Evolutionary conservation across 2,797 vertebrate genomes (phyloP).

Genomic region (Poeciliopsis infans): DNA sequence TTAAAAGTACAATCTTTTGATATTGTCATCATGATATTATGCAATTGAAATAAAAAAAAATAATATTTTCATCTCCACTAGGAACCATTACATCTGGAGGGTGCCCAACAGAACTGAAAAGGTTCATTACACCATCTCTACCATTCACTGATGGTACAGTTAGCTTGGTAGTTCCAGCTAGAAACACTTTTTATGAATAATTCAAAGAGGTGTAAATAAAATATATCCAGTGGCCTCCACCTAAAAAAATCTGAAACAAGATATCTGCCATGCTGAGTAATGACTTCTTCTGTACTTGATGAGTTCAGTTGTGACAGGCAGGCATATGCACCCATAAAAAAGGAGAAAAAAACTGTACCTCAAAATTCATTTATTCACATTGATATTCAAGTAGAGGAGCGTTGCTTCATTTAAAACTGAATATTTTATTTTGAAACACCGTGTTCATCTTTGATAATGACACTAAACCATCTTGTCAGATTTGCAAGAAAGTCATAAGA

Average conservation of each 20-base stretch:
- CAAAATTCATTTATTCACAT: conserved; percentile 55
- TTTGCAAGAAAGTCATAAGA: conserved; percentile 10
- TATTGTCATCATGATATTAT: neutral
- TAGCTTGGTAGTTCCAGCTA: conserved; percentile 64
- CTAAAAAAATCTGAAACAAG: conserved; percentile 56
- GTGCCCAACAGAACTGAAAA: conserved; percentile 6
- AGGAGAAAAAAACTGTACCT: conserved; percentile 28
- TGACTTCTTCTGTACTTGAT: conserved; percentile 53
- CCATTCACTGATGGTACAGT: conserved; percentile 46
- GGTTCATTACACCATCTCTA: conserved; percentile 65
- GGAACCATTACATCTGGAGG: neutral
- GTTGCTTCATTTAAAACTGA: conserved; percentile 51
- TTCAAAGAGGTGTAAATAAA: conserved; percentile 81
- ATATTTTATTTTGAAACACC: conserved; percentile 51
- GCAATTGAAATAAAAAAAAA: neutral
- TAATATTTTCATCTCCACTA: neutral
- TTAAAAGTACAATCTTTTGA: neutral
- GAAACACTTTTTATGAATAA: conserved; percentile 75
- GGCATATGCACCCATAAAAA: conserved; percentile 33
- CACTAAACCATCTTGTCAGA: conserved; percentile 23
- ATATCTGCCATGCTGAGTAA: conserved; percentile 67
- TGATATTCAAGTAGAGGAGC: conserved; percentile 43
- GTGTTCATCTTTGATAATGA: conserved; percentile 38
- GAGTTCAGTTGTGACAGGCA: conserved; percentile 53
- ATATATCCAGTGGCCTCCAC: conserved; percentile 72